Conservation (phyloP, 53 echinoderm and acorn worm genomes). For the Echinometra lucunter region DNA sequence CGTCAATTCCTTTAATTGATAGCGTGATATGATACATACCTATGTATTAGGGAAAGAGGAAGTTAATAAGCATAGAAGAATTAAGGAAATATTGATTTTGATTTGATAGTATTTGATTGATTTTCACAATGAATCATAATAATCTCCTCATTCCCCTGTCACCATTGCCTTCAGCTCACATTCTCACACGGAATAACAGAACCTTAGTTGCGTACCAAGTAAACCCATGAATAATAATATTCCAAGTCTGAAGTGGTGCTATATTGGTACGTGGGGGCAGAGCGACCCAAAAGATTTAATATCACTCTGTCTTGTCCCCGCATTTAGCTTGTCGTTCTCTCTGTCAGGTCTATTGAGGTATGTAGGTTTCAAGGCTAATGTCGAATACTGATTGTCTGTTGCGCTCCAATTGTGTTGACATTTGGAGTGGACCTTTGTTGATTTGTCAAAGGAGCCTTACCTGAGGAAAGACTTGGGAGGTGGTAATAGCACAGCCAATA, state of each 20-base stretch:
- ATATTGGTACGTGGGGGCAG: neutral
- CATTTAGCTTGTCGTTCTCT: conserved; percentile 4
- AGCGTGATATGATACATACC: neutral
- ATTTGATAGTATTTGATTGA: neutral
- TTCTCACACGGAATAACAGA: neutral
- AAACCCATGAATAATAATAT: neutral
- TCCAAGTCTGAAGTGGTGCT: neutral
- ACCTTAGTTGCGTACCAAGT: neutral
- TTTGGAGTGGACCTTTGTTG: conserved; percentile 24
- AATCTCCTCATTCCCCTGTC: neutral
- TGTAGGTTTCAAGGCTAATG: conserved; percentile 54
- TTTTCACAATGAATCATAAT: neutral
- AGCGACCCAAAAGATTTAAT: conserved; percentile 4
- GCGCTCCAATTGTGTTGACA: conserved; percentile 53
- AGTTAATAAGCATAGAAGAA: neutral
- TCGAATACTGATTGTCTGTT: conserved; percentile 12
- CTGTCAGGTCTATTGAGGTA: neutral
- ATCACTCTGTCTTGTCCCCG: conserved; percentile 2
- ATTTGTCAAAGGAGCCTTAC: neutral
- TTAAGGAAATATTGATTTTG: neutral
- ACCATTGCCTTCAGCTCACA: no score
- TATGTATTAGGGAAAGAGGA: neutral
- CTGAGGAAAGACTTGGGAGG: conserved; percentile 12
- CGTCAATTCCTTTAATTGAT: neutral
- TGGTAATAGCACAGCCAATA: neutral